phyloP scores from a whole-genome alignment of 2,113 vertebrate genomes.

The Oryzias melastigma region DNA sequence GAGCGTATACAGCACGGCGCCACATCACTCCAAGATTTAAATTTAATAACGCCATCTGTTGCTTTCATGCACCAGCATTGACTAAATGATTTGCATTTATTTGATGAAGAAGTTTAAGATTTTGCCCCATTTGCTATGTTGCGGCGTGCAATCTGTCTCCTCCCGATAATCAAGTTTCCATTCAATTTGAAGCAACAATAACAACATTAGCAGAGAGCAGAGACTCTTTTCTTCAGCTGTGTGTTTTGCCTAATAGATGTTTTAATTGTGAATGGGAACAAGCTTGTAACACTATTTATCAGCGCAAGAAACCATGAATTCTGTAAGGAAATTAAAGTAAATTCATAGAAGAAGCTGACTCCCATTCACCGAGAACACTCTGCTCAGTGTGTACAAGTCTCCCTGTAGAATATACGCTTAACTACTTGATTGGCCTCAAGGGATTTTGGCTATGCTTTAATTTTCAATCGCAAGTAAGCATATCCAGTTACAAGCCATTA shows the following conservation, averaged over 20 bases:
- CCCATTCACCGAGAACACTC: slow-evolving; percentile 17
- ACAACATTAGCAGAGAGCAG: slow-evolving; percentile 30
- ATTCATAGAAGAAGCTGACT: slow-evolving; percentile 28
- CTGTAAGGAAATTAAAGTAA: slow-evolving; percentile 52
- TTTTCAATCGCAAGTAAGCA: slow-evolving; percentile 63
- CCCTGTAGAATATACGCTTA: slow-evolving; percentile 49
- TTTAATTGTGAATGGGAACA: slow-evolving; percentile 52
- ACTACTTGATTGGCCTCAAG: slow-evolving; percentile 64
- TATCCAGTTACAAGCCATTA: slow-evolving; percentile 71
- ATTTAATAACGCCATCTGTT: slow-evolving; percentile 54
- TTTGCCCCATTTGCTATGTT: slow-evolving; percentile 38
- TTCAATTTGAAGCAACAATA: slow-evolving; percentile 49
- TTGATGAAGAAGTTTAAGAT: slow-evolving; percentile 49
- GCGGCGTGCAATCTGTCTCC: slow-evolving; percentile 20
- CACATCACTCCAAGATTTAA: slow-evolving; percentile 39
- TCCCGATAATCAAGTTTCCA: slow-evolving; percentile 46
- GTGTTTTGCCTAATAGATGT: slow-evolving; percentile 53
- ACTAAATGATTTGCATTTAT: slow-evolving; percentile 53
- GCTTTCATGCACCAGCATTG: slow-evolving; percentile 30
- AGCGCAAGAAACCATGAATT: slow-evolving; percentile 54
- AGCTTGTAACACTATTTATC: slow-evolving; percentile 36
- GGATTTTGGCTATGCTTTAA: slow-evolving; percentile 65
- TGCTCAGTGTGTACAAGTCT: slow-evolving; percentile 35
- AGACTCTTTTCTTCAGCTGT: slow-evolving; percentile 37
- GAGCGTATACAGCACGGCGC: slow-evolving; percentile 13